These are phyloP conservation scores for Hyppa rectilinea DNA, from an alignment of 2,888 invertebrate genomes.

Conservation along the genomic window DNA sequence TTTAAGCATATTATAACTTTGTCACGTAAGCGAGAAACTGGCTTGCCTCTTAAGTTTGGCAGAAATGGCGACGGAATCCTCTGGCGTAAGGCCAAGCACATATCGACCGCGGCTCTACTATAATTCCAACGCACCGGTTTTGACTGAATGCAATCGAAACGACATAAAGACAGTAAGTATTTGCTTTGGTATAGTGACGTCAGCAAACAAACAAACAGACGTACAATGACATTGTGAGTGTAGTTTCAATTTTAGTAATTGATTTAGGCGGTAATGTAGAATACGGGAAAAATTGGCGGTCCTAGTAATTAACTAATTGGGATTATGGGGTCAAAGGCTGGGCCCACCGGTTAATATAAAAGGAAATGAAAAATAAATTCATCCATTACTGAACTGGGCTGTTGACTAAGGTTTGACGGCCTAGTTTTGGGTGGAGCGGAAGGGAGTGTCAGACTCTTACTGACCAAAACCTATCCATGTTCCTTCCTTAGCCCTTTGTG, in stretches of 20 bases:
- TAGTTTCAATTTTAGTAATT: slow-evolving; percentile 31
- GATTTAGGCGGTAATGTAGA: slow-evolving; percentile 1
- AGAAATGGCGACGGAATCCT: slow-evolving; percentile 59
- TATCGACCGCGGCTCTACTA: slow-evolving; percentile 75
- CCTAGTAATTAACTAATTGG: slow-evolving; percentile 29
- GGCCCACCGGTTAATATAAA: background rate
- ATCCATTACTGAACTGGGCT: slow-evolving; percentile 25
- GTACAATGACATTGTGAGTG: slow-evolving; percentile 7
- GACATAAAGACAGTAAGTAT: slow-evolving; percentile 28
- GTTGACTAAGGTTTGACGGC: background rate
- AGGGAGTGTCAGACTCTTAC: too few relatives aligned
- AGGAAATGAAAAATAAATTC: slow-evolving; percentile 14
- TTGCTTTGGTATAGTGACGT: slow-evolving; percentile 33
- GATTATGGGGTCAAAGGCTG: slow-evolving; percentile 12
- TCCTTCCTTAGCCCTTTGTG: too few relatives aligned
- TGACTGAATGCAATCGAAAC: slow-evolving; percentile 61
- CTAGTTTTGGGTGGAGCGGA: too few relatives aligned
- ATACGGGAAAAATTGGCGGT: slow-evolving; percentile 5
- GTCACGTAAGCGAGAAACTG: slow-evolving; percentile 61
- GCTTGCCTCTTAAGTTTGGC: slow-evolving; percentile 65
- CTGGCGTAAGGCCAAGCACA: slow-evolving; percentile 78
- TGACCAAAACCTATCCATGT: too few relatives aligned
- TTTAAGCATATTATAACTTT: slow-evolving; percentile 62
- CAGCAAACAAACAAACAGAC: slow-evolving; percentile 27
- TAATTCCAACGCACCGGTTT: slow-evolving; percentile 70